Conservation (phyloP, 1,140 invertebrate genomes). For the Sitophilus oryzae region DNA sequence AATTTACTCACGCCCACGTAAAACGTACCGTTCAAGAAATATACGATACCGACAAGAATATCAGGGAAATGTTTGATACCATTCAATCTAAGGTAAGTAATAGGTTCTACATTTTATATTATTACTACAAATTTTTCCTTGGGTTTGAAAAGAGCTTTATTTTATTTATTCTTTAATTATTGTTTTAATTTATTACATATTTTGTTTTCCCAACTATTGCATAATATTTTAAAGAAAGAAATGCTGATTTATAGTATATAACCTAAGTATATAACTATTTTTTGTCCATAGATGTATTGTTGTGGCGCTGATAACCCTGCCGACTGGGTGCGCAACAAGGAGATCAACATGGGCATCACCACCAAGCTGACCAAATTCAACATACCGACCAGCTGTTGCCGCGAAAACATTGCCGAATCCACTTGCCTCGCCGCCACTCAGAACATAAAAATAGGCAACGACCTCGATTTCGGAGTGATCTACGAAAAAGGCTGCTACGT, state of each 20-base stretch:
- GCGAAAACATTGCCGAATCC: slow-evolving; percentile 26
- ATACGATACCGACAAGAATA: slow-evolving; percentile 57
- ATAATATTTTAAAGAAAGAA: too few relatives aligned
- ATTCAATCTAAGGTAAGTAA: slow-evolving; percentile 57
- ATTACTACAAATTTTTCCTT: background rate
- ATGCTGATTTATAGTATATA: background rate
- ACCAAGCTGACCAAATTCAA: slow-evolving; percentile 40
- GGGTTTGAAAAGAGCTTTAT: background rate
- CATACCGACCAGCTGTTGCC: slow-evolving; percentile 49
- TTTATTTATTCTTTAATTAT: too few relatives aligned
- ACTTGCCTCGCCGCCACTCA: slow-evolving; percentile 42
- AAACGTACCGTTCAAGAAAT: slow-evolving; percentile 62
- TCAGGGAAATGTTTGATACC: slow-evolving; percentile 61
- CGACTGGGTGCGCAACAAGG: slow-evolving; percentile 63
- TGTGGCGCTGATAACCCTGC: slow-evolving; percentile 58
- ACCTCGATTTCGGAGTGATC: slow-evolving; percentile 36
- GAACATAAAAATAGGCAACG: slow-evolving; percentile 25
- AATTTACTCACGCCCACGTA: slow-evolving; percentile 55
- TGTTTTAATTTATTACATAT: background rate
- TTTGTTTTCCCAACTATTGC: too few relatives aligned
- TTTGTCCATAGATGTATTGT: background rate
- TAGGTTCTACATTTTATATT: background rate
- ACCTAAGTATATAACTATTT: too few relatives aligned
- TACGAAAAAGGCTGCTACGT: slow-evolving; percentile 64
- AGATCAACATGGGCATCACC: slow-evolving; percentile 37